Conservation (phyloP, 2,113 vertebrate species). For the Perca flavescens region DNA sequence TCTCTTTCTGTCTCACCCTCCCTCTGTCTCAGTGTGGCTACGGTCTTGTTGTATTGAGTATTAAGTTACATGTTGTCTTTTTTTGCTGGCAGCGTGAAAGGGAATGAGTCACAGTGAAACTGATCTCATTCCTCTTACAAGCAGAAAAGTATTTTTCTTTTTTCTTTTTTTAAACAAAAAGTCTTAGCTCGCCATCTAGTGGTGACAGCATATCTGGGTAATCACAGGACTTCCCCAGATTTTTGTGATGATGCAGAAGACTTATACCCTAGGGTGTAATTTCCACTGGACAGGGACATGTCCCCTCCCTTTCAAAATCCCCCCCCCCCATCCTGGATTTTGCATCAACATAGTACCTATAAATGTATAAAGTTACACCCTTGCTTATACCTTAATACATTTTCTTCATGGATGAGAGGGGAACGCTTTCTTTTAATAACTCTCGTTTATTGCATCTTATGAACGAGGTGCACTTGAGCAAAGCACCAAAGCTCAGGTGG, state of each 20-base stretch:
- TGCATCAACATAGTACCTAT: too few relatives aligned
- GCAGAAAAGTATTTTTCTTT: too few relatives aligned
- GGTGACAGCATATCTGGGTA: constrained; percentile 15
- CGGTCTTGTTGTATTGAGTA: not conserved
- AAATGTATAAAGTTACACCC: too few relatives aligned
- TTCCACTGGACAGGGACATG: too few relatives aligned
- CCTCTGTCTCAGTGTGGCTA: not conserved
- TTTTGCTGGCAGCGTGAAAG: constrained; percentile 10
- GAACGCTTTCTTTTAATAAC: not conserved
- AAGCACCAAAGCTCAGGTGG: not conserved
- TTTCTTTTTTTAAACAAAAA: not conserved
- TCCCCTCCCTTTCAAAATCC: too few relatives aligned
- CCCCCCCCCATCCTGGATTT: too few relatives aligned
- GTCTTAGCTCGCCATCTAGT: constrained; percentile 65
- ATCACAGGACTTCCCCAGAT: constrained; percentile 3
- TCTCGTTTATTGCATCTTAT: not conserved
- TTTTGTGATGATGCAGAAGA: not conserved
- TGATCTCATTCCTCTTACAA: constrained; percentile 4
- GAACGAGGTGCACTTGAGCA: not conserved
- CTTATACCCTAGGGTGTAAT: not conserved
- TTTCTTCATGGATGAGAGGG: not conserved
- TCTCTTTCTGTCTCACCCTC: constrained; percentile 5
- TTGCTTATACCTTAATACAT: too few relatives aligned
- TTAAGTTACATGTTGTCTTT: constrained; percentile 33
- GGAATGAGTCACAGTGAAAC: constrained; percentile 26